These are phyloP conservation scores for Philonicus albiceps DNA, from an alignment of 2,888 invertebrate species.

Conservation along the genomic window DNA sequence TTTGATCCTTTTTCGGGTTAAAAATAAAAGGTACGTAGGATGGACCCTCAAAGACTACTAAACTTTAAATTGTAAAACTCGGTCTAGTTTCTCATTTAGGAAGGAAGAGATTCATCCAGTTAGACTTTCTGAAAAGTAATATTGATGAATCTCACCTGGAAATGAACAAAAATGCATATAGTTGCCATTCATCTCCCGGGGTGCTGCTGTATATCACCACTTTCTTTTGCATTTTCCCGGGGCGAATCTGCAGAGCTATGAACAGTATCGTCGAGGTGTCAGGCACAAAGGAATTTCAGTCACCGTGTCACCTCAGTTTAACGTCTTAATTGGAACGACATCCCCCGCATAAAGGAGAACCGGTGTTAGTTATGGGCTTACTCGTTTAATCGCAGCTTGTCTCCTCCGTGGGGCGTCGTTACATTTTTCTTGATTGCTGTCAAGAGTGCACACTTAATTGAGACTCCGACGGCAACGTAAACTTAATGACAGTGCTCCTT, in stretches of 20 bases:
- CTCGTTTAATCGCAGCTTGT: conserved; percentile 16
- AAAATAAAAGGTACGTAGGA: too few relatives aligned
- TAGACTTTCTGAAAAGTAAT: not conserved
- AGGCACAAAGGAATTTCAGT: not conserved
- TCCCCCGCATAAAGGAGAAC: not conserved
- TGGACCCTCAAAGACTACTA: not conserved
- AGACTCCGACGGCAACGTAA: not conserved
- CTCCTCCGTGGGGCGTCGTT: conserved; percentile 30
- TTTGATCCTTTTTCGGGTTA: too few relatives aligned
- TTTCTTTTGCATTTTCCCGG: not conserved
- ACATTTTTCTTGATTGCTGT: conserved; percentile 39
- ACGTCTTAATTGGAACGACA: not conserved
- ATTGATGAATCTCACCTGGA: not conserved
- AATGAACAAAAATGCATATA: not conserved
- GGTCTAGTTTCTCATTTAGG: not conserved
- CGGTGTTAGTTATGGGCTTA: not conserved
- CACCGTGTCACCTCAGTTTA: not conserved
- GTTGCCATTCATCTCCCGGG: not conserved
- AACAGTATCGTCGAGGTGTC: not conserved
- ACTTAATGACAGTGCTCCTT: conserved; percentile 31
- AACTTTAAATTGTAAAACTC: not conserved
- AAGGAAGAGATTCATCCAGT: not conserved
- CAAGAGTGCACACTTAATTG: conserved; percentile 32
- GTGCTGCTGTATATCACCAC: not conserved
- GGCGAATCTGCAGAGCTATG: not conserved